Evolutionary conservation across 2,797 vertebrate species (phyloP), one percentile per base, ranked within the genome.

Genomic region (Eulemur rubriventer): DNA sequence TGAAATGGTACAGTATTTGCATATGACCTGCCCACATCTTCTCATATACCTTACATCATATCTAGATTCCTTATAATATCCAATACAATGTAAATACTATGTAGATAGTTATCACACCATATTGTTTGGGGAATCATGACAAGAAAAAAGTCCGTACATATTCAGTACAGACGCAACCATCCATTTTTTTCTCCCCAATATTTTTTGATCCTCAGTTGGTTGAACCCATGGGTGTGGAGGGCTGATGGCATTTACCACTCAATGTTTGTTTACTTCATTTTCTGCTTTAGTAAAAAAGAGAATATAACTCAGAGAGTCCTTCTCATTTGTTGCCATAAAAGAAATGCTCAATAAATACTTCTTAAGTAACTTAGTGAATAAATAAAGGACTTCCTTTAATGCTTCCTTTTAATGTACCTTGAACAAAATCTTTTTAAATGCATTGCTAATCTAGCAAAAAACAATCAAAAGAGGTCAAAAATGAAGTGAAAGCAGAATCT

Each of bases 281-380:
- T 93, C 50, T 81, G 4, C 52, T 52, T 82, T 46, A 85, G 43
- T 30, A 82, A 94, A 89, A 80, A 92, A 92, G 4, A 79, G 59
- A 67, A 43, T 46, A 87, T 75, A 80, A 81, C 48, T 69, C 93
- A 72, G 7, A 70, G 61, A 81, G n/a, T 93, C 67, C 87, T 52
- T 83, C 75, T 91, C 59, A 90, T 52, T 50, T 81, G 52, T 48
- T 86, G 59, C 26, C 61, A 72, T 76, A 72, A 76, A 80, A 83
- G 75, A 91, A 83, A 18, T 80, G 18, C n/a, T 55, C 70, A 65
- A 91, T 28, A 91, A 69, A 87, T 52, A 95, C 17, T 61, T 65
- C 57, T 87, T 88, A 41, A 94, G 83, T 91, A 95, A 90, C 91
- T 75, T 67, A 90, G 87, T 61, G 38, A 63, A 67, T 65, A n/a